Base-by-base conservation (phyloP, 2,797 vertebrate species). In the Galago senegalensis region DNA sequence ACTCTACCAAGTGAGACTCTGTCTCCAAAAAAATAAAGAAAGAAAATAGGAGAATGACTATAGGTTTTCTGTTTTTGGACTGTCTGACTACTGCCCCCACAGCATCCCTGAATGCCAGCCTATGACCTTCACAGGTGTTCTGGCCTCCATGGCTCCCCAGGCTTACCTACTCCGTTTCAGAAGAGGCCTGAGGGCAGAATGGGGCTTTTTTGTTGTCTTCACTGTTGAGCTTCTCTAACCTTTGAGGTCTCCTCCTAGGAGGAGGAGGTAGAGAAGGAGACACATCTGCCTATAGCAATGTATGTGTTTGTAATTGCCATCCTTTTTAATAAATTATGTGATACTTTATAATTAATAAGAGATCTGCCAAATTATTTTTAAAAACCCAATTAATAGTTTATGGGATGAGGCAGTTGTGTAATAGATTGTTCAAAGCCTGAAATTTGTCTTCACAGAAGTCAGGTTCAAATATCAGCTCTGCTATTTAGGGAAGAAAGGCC, bases 251-350 rank as follows among this genome's bases (percentile, higher is more conserved):
- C n/a, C n/a, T n/a, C n/a, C n/a, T n/a, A n/a, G n/a, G n/a, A n/a
- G n/a, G n/a, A n/a, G n/a, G n/a, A n/a, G 63, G 25, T 92, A 83
- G 58, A 85, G 60, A 95, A 91, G 56, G 21, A 95, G 34, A 90
- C 31, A 79, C 0, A 72, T 89, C 31, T 91, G 40, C 43, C 10
- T 87, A 13, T 75, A 63, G 49, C 67, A 75, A 85, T 79, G 73
- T 79, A 69, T 56, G 37, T 46, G 14, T 37, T 88, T 43, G 18
- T 79, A 89, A 94, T 77, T 89, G 34, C 29, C 37, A 58, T 56
- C 1, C 12, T 14, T 49, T 93, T 87, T 37, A 73, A 46, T 69
- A 61, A 82, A 94, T 93, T 93, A 89, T 27, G n/a, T 77, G 56
- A 77, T 58, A 27, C 27, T 3, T 97, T 18, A 69, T 89, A 72